A percentile compares a stretch with the other conserved stretches of the same genome.
These are phyloP conservation scores for Corapipo altera DNA, from an alignment of 2,113 vertebrate species.

Conservation along the genomic window DNA sequence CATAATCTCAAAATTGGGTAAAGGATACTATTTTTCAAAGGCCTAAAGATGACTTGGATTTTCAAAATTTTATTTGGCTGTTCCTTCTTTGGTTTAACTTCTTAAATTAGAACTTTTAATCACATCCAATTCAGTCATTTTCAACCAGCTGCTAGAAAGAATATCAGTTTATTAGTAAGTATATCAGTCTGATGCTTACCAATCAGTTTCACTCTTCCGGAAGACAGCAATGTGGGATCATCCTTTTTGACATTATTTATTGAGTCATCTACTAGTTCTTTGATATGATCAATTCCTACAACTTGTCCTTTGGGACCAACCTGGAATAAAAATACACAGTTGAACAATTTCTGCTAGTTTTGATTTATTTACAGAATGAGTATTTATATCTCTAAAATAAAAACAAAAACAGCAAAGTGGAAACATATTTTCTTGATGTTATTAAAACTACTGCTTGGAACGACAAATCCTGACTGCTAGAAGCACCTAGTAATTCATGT, in stretches of 20 bases:
- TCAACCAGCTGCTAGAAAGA: constrained; percentile 35
- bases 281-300: constrained; percentile 98
- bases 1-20: background rate
- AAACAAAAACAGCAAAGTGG: background rate
- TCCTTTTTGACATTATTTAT: constrained; percentile 97
- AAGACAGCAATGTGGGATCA: constrained; percentile 90
- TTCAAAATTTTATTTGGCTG: background rate
- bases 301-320: constrained; percentile 94
- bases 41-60: background rate
- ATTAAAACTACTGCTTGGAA: background rate
- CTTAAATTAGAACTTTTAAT: background rate
- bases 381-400: constrained; percentile 7
- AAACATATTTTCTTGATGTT: background rate
- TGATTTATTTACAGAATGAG: constrained; percentile 5
- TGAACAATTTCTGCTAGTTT: constrained; percentile 33
- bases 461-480: background rate
- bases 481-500: background rate
- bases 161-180: constrained; percentile 32
- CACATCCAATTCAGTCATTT: constrained; percentile 13
- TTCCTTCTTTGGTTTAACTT: background rate
- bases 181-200: constrained; percentile 79
- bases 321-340: constrained; percentile 77
- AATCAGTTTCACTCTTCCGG: constrained; percentile 89
- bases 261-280: constrained; percentile 97
- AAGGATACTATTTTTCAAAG: background rate